Base-by-base conservation (phyloP, 2,888 invertebrate genomes). In the Drosophila borealis region DNA sequence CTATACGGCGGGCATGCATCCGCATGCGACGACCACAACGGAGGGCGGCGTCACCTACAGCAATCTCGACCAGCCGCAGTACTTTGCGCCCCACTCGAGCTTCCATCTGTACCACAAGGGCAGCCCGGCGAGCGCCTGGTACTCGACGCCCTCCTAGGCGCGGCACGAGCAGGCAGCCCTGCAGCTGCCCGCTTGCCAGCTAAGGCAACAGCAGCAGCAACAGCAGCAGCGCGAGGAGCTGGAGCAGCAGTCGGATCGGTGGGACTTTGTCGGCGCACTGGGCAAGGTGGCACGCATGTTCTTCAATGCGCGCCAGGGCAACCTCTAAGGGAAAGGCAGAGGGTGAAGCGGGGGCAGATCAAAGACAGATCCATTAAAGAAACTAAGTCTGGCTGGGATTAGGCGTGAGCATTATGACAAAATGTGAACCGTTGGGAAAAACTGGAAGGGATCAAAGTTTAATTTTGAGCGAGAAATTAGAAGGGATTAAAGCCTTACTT, bases 101-200 rank as follows among this genome's bases (percentile, higher is more conserved):
- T 98, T 98, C 92, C 98, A 98, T 93, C 93, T 98, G 44, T 98
- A 98, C 92, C 98, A 98, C 53, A 93, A 95, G 95, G 90, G 94
- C 92, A 81, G 94, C 66, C 94, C 95, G 61, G 94, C 95, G 71
- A 95, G 96, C 65, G 96, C 96, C 89, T 96, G 96, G 96, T 96
- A 96, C 91, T 95, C 96, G 63, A 93, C 96, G 70, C 95, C 96
- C 41, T 96, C 96, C 94, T 96, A 96, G 92, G 90, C 84, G 78
- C 68, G 76, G 59, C 80, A 75, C 25, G 77, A 79, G 9, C 57
- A 54, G 55, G 36, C 37, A 33, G n/a, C 56, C 21, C 0, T 29
- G 0, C 33, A 34, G 61, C 36, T 75, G 61, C 75, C 70, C 48
- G 80, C 80, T 57, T 78, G 76, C 60, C 80, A 75, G 68, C 65